Evolutionary conservation across 2,888 invertebrate species (phyloP).

Genomic region (Xestia c-nigrum): DNA sequence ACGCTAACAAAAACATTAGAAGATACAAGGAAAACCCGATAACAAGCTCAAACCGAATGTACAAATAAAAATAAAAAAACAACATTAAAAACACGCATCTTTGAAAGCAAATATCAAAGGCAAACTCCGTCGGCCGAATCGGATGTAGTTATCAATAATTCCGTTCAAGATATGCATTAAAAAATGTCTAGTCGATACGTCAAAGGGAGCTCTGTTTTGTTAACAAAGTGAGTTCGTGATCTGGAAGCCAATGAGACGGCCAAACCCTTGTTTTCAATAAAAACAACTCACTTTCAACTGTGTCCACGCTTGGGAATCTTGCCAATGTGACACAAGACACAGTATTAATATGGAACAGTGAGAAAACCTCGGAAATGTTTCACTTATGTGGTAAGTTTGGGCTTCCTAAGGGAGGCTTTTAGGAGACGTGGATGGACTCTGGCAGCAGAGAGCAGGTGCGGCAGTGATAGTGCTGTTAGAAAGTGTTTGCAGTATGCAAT

Average conservation of each 20-base stretch:
- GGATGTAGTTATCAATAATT: constrained; percentile 86
- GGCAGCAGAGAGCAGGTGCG: constrained; percentile 18
- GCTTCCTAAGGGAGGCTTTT: constrained; percentile 54
- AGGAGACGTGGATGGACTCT: constrained; percentile 34
- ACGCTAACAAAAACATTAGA: constrained; percentile 43
- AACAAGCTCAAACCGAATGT: constrained; percentile 34
- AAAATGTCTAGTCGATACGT: constrained; percentile 82
- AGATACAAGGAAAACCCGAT: constrained; percentile 40
- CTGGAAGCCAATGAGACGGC: constrained; percentile 82
- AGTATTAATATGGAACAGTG: constrained; percentile 61
- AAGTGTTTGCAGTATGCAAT: background rate
- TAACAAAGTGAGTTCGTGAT: constrained; percentile 89
- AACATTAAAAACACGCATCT: constrained; percentile 60
- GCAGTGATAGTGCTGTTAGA: background rate
- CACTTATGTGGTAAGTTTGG: constrained; percentile 51
- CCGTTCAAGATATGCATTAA: constrained; percentile 88
- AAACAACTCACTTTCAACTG: constrained; percentile 85
- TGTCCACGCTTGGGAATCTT: constrained; percentile 77
- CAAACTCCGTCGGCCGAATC: constrained; percentile 76
- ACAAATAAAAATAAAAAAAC: constrained; percentile 46
- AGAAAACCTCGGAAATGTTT: constrained; percentile 55
- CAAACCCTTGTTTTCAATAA: constrained; percentile 87
- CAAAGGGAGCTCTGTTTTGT: constrained; percentile 88
- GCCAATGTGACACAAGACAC: constrained; percentile 59
- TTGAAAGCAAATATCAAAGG: constrained; percentile 73